Conservation (phyloP, 2,113 vertebrate species). For the Eleginops maclovinus region DNA sequence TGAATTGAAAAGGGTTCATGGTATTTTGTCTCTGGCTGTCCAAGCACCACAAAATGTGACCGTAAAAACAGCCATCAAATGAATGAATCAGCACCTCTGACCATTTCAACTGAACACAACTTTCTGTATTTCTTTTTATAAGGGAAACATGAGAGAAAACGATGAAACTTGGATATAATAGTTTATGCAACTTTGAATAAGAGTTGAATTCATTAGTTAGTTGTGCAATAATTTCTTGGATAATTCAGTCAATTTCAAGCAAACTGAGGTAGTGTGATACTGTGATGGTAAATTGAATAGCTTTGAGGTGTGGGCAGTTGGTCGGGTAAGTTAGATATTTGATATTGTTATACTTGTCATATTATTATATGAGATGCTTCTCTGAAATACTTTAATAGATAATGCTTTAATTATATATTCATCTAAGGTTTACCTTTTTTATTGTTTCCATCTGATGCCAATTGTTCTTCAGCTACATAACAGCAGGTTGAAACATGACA, state of each 20-base stretch:
- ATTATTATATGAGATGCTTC: neutral
- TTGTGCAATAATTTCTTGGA: too few species aligned
- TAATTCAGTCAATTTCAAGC: too few species aligned
- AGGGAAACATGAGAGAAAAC: too few species aligned
- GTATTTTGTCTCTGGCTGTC: neutral
- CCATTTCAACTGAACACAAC: neutral
- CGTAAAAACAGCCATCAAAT: neutral
- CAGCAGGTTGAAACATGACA: rapidly evolving
- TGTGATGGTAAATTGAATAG: neutral
- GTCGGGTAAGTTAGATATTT: neutral
- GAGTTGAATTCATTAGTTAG: neutral
- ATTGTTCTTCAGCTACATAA: neutral
- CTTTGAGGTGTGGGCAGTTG: neutral
- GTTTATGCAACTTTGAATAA: neutral
- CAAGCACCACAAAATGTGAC: neutral
- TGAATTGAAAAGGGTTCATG: slow-evolving; percentile 3
- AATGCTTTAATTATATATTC: neutral
- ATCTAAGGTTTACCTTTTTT: neutral
- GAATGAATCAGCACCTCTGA: neutral
- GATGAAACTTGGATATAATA: neutral
- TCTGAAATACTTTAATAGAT: neutral
- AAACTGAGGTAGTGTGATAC: too few species aligned
- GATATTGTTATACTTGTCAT: neutral
- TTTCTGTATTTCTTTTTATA: too few species aligned
- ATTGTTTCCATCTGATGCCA: neutral